phyloP scores from a whole-genome alignment of 2,888 invertebrate species.

The Rhingia campestris region DNA sequence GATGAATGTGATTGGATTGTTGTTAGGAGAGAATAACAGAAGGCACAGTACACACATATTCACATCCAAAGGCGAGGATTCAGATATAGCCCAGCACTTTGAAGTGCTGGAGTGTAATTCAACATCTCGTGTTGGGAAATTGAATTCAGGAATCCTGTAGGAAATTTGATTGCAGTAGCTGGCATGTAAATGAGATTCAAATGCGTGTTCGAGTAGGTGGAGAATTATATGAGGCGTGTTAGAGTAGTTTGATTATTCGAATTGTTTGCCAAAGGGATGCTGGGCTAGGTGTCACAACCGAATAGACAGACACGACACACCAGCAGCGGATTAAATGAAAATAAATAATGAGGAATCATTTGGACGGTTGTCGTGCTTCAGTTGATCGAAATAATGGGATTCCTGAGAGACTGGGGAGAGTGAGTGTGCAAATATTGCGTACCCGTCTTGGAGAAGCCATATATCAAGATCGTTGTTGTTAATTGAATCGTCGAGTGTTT shows the following conservation, averaged over 20 bases:
- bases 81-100: not conserved
- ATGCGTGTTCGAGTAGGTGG: slow-evolving; percentile 59
- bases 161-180: slow-evolving; percentile 39
- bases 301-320: not conserved
- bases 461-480: too few species aligned
- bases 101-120: slow-evolving; percentile 46
- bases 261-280: slow-evolving; percentile 46
- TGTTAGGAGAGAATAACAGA: slow-evolving; percentile 27
- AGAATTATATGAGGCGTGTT: slow-evolving; percentile 64
- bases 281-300: slow-evolving; percentile 15
- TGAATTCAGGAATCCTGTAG: slow-evolving; percentile 64
- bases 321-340: not conserved
- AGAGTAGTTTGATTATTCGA: slow-evolving; percentile 66
- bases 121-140: slow-evolving; percentile 62
- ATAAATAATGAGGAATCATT: slow-evolving; percentile 16
- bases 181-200: slow-evolving; percentile 60
- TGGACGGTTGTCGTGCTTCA: not conserved
- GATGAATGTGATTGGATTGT: slow-evolving; percentile 71
- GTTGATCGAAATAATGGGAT: not conserved
- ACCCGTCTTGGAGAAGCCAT: too few species aligned
- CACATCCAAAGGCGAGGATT: slow-evolving; percentile 6
- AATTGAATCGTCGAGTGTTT: too few species aligned
- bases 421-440: too few species aligned
- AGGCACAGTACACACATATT: not conserved
- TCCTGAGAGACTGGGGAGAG: not conserved